Evolutionary conservation across 2,888 invertebrate species (phyloP).

Genomic region (Meiosimyza decipiens): DNA sequence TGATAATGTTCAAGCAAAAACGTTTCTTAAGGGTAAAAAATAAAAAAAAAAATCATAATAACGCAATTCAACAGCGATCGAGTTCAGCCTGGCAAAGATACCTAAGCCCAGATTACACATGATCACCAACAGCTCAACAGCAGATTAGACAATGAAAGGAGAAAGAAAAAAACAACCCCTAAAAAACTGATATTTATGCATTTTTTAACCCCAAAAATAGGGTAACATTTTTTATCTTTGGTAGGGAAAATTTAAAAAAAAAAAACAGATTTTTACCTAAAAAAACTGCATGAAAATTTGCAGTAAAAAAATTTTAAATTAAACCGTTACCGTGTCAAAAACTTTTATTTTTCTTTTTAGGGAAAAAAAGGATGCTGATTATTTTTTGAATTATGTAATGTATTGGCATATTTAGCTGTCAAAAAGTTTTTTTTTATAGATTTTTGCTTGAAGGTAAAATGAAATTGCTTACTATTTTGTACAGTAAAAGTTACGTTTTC

Average conservation of each 20-base stretch:
- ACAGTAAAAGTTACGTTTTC: neutral
- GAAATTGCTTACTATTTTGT: no score
- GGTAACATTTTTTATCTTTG: slow-evolving; percentile 20
- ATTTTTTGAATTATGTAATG: neutral
- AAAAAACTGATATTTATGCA: neutral
- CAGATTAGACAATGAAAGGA: neutral
- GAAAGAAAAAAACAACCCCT: neutral
- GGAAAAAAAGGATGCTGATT: no score
- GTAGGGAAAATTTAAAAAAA: neutral
- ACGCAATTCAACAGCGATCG: neutral
- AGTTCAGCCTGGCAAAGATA: neutral
- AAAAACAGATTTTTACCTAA: neutral
- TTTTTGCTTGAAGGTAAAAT: no score
- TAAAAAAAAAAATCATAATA: neutral
- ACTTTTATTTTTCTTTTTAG: neutral
- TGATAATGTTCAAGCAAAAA: no score
- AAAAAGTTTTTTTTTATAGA: no score
- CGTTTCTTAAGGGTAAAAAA: neutral
- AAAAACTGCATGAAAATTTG: neutral
- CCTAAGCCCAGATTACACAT: neutral
- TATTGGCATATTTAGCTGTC: no score
- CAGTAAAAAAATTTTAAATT: neutral
- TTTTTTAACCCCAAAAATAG: slow-evolving; percentile 24
- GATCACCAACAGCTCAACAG: slow-evolving; percentile 6
- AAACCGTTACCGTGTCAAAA: neutral